Base-by-base conservation (phyloP, 2,797 vertebrate species). In the Manis crassicaudata region DNA sequence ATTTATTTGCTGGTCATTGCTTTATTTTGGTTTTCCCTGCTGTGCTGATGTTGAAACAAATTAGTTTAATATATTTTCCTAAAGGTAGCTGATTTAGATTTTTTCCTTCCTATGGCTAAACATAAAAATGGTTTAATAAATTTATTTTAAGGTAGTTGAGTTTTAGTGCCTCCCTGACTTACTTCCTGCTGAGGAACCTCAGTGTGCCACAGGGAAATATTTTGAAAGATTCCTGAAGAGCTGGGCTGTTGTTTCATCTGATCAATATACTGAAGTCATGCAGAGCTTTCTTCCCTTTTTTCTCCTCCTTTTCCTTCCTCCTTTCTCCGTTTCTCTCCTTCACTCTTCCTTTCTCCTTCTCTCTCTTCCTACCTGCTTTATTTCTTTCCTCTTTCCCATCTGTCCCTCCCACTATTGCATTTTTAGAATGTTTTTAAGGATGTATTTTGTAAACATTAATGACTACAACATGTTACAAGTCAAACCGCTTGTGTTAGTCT, bases 1-100 rank as follows among this genome's bases (percentile, higher is more conserved):
- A 13, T 85, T 93, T 90, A 72, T 94, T 92, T 96, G 50, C 40
- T 80, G 63, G 68, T 72, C 65, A 89, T 89, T 97, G 79, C 25
- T 72, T 97, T 96, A 96, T 96, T 96, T 96, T 97, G 32, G 82
- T 96, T 97, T 98, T 95, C 54, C 98, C 97, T 98, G 97, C 97
- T 97, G 97, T 94, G 97, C 80, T 96, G 92, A 76, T 94, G 92
- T 92, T 98, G 97, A 98, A 98, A 98, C 95, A 98, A 98, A 98
- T 98, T 97, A 97, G 85, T 96, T 98, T 96, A 97, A 97, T 97
- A 97, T 95, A 96, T 96, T 98, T 98, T 97, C 82, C 93, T 97
- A 97, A 98, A 98, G 95, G 92, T 97, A 96, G 92, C 52, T 97
- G 97, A 97, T 97, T 98, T 97, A 97, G 97, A 96, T 9, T 96